These are phyloP conservation scores for Kryptolebias ocellatus DNA, from an alignment of 2,797 vertebrate species.

Conservation along the genomic window DNA sequence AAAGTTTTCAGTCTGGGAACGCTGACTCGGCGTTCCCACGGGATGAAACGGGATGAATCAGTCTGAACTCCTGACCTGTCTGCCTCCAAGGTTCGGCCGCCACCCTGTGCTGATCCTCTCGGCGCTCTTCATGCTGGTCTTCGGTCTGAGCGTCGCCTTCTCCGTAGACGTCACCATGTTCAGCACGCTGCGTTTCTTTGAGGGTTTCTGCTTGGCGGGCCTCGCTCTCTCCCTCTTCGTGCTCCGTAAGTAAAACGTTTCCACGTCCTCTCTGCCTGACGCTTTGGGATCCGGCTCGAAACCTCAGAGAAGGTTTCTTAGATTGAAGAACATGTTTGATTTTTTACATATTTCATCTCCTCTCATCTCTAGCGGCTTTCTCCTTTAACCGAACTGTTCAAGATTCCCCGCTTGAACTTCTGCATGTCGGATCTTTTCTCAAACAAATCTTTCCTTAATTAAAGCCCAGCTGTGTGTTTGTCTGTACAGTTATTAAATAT, in stretches of 20 bases:
- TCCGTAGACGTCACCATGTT: constrained; percentile 96
- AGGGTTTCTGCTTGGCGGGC: constrained; percentile 97
- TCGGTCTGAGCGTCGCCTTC: constrained; percentile 93
- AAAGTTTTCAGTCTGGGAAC: too few relatives aligned
- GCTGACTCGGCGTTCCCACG: too few relatives aligned
- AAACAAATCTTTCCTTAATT: too few relatives aligned
- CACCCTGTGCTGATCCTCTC: constrained; percentile 91
- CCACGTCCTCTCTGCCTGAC: constrained; percentile 12
- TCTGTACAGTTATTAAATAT: too few relatives aligned
- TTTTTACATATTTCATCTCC: too few relatives aligned
- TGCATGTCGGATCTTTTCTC: too few relatives aligned
- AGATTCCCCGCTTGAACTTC: too few relatives aligned
- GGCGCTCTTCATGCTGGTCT: constrained; percentile 90
- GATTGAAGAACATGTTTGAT: too few relatives aligned
- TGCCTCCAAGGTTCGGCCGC: constrained; percentile 89
- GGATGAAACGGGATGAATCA: constrained; percentile 11
- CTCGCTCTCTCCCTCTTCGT: constrained; percentile 93
- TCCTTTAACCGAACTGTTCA: too few relatives aligned
- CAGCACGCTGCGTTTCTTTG: constrained; percentile 97
- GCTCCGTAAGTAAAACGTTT: constrained; percentile 87
- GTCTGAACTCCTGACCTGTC: neutral
- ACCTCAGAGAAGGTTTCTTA: too few relatives aligned
- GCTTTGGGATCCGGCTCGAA: neutral
- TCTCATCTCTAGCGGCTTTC: too few relatives aligned
- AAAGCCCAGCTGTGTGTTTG: too few relatives aligned